phyloP scores from a whole-genome alignment of 2,797 vertebrate species.

The Synanceia verrucosa region DNA sequence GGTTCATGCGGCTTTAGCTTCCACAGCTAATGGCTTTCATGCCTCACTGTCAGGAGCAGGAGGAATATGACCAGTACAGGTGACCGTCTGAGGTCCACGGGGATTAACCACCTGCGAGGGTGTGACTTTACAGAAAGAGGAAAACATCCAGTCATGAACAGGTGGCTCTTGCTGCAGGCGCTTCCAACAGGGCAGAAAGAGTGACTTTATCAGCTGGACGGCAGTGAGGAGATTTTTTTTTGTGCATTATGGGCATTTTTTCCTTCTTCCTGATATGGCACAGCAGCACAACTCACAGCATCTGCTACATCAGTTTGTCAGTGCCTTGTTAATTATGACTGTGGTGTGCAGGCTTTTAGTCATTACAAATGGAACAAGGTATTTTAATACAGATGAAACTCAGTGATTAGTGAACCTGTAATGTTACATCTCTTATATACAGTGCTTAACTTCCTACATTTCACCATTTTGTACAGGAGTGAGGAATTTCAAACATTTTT shows the following conservation, averaged over 20 bases:
- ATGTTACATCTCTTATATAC: no score
- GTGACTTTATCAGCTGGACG: slow-evolving; percentile 46
- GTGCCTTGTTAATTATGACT: not conserved
- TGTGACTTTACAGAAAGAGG: slow-evolving; percentile 54
- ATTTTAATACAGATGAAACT: not conserved
- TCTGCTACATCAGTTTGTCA: slow-evolving; percentile 6
- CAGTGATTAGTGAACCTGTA: no score
- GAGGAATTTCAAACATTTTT: no score
- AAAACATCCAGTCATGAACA: slow-evolving; percentile 52
- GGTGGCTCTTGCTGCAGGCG: slow-evolving; percentile 58
- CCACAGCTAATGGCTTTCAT: slow-evolving; percentile 64
- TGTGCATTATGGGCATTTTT: not conserved
- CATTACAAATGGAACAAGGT: not conserved
- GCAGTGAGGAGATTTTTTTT: slow-evolving; percentile 11
- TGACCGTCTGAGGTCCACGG: slow-evolving; percentile 52
- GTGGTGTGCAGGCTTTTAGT: not conserved
- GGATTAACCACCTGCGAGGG: slow-evolving; percentile 68
- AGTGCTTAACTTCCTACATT: no score
- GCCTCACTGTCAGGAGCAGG: slow-evolving; percentile 59
- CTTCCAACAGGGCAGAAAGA: slow-evolving; percentile 46
- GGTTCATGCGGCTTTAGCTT: slow-evolving; percentile 31
- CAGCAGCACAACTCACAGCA: not conserved
- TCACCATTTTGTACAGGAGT: no score
- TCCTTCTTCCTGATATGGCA: not conserved
- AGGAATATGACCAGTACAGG: slow-evolving; percentile 56